phyloP scores from a whole-genome alignment of 2,797 vertebrate genomes.

The Pseudotriccus pelzelni region DNA sequence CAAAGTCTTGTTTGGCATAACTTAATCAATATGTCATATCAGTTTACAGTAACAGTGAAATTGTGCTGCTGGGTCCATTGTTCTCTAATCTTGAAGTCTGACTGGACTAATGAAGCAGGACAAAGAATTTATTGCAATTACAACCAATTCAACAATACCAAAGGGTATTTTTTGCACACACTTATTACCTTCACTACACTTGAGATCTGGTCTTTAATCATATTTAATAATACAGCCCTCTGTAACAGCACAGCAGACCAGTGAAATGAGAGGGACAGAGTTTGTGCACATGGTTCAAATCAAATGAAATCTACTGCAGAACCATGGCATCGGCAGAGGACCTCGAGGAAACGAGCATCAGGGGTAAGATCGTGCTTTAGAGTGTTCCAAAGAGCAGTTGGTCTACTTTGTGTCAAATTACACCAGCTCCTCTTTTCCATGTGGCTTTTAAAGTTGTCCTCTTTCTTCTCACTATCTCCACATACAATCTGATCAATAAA shows the following conservation, averaged over 20 bases:
- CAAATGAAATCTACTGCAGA: not conserved
- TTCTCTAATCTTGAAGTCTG: not conserved
- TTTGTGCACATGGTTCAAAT: not conserved
- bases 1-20: not conserved
- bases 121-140: not conserved
- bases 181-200: not conserved
- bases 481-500: not conserved
- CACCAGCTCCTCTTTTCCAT: not conserved
- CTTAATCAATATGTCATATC: not conserved
- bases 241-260: not conserved
- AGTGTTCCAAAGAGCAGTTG: not conserved
- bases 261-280: not conserved
- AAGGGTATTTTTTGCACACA: not conserved
- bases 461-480: not conserved
- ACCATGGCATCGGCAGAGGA: not conserved
- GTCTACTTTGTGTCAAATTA: not conserved
- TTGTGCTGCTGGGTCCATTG: not conserved
- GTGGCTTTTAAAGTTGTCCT: not conserved
- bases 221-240: not conserved
- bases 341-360: not conserved
- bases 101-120: not conserved
- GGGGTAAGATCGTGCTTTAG: not conserved
- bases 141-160: not conserved
- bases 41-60: not conserved
- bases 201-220: not conserved